Conservation (phyloP, 2,797 vertebrate genomes). For the Echiichthys vipera region DNA sequence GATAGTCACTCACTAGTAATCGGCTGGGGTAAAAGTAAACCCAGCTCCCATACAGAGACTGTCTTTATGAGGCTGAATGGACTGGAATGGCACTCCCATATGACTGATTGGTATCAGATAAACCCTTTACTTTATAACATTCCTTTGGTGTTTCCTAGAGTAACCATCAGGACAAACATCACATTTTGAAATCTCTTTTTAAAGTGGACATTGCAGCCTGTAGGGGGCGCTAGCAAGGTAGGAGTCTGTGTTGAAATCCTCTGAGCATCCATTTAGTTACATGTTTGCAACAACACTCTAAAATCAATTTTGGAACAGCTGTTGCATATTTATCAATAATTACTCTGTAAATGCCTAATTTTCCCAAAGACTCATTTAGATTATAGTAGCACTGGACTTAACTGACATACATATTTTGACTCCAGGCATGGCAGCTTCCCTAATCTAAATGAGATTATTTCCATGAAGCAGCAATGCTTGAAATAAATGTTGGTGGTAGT, state of each 20-base stretch:
- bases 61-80: not conserved
- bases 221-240: not conserved
- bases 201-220: not conserved
- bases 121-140: too few relatives aligned
- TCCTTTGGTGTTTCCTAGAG: not conserved
- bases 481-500: conserved; percentile 9
- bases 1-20: too few relatives aligned
- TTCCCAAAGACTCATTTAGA: conserved; percentile 37
- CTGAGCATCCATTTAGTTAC: not conserved
- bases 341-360: conserved; percentile 26
- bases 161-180: not conserved
- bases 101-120: not conserved
- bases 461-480: not conserved
- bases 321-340: conserved; percentile 52
- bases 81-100: not conserved
- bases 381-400: conserved; percentile 18
- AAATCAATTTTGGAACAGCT: conserved; percentile 31
- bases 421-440: conserved; percentile 4
- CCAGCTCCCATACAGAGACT: not conserved
- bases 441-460: conserved; percentile 32
- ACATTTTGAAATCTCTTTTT: not conserved
- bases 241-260: conserved; percentile 1
- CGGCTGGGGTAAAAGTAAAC: not conserved
- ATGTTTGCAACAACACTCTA: conserved; percentile 7
- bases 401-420: conserved; percentile 15